Evolutionary conservation across 2,113 vertebrate species (phyloP).

Genomic region (Oreochromis spilurus): DNA sequence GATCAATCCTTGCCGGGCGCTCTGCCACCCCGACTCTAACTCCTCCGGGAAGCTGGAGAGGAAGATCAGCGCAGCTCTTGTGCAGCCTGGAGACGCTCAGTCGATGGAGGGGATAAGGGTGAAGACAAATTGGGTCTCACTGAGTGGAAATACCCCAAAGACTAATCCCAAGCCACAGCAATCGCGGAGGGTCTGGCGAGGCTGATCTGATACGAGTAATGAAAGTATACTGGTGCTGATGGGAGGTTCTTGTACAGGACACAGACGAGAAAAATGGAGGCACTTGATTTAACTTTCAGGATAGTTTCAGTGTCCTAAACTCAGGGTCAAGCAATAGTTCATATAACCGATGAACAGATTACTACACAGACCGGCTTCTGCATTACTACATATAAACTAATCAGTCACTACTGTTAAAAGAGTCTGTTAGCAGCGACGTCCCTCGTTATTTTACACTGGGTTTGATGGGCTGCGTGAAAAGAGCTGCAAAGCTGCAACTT

Average conservation of each 20-base stretch:
- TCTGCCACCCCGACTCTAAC: background rate
- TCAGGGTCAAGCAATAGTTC: background rate
- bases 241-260: background rate
- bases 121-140: background rate
- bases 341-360: background rate
- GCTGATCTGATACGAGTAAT: constrained; percentile 31
- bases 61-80: background rate
- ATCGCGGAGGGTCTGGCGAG: background rate
- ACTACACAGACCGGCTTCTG: background rate
- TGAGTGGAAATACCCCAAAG: background rate
- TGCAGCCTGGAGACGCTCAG: background rate
- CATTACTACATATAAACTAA: background rate
- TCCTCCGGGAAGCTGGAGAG: background rate
- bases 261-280: background rate
- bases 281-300: constrained; percentile 9
- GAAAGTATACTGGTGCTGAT: background rate
- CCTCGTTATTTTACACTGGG: background rate
- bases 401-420: background rate
- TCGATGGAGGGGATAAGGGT: constrained; percentile 1
- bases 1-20: constrained; percentile 3
- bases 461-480: background rate
- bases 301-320: background rate
- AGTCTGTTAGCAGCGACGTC: rapidly evolving
- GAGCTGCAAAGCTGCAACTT: background rate
- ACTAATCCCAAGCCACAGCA: background rate